Percentiles rank a stretch among this genome's conserved stretches.
phyloP scores from a whole-genome alignment of 2,113 vertebrate genomes.

The Procavia capensis region DNA sequence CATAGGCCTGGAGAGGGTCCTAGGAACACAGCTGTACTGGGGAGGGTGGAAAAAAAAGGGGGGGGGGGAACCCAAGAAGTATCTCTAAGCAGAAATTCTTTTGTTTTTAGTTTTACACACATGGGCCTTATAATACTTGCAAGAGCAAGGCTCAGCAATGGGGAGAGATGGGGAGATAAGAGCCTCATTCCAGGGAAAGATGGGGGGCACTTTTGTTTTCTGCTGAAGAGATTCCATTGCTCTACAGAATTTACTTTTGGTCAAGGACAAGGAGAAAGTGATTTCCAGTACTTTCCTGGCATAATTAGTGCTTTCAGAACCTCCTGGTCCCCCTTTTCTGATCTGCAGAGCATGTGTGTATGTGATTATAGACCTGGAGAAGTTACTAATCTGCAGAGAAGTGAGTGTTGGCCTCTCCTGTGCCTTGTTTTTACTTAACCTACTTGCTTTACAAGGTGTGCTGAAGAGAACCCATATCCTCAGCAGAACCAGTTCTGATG shows the following conservation, averaged over 20 bases:
- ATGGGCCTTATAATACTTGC: slow-evolving; percentile 64
- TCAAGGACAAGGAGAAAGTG: slow-evolving; percentile 7
- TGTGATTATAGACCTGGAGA: background rate
- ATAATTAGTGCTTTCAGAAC: background rate
- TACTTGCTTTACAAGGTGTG: background rate
- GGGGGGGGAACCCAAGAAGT: background rate
- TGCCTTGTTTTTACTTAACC: background rate
- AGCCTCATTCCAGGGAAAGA: background rate
- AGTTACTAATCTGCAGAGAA: background rate
- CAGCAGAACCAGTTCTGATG: background rate
- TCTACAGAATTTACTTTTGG: background rate
- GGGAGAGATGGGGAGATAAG: slow-evolving; percentile 61
- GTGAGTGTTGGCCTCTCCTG: background rate
- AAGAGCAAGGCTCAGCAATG: slow-evolving; percentile 12
- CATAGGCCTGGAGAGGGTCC: background rate
- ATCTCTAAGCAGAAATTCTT: slow-evolving; percentile 67
- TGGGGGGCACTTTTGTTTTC: background rate
- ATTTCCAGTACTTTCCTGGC: background rate
- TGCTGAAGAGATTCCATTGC: background rate
- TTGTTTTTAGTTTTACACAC: slow-evolving; percentile 79
- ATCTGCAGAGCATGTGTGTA: background rate
- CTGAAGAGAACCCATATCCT: background rate
- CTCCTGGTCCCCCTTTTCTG: background rate
- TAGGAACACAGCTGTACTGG: background rate
- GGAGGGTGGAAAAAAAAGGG: background rate